phyloP scores from a whole-genome alignment of 2,113 vertebrate genomes.

The Bambusicola thoracicus region DNA sequence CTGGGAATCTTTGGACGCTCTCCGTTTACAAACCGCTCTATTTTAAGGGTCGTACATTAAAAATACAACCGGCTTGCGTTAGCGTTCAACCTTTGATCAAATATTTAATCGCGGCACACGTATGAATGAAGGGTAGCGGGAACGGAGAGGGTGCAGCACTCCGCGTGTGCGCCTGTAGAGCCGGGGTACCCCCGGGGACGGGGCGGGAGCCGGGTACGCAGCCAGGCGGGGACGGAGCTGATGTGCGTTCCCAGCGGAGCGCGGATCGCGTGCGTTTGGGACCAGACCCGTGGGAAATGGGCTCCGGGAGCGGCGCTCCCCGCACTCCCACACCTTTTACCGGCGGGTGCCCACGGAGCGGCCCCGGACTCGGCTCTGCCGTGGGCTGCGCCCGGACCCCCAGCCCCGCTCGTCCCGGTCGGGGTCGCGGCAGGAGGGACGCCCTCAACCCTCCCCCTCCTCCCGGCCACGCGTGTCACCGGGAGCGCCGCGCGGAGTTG shows the following conservation, averaged over 20 bases:
- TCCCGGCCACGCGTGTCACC: too few relatives aligned
- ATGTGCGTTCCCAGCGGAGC: not conserved
- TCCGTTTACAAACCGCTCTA: slow-evolving; percentile 11
- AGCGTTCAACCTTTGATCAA: slow-evolving; percentile 34
- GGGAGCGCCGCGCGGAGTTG: not conserved
- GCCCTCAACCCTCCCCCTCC: not conserved
- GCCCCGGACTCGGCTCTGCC: not conserved
- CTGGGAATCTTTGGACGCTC: slow-evolving; percentile 24
- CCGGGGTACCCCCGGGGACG: not conserved
- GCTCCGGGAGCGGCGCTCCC: not conserved
- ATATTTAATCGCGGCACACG: slow-evolving; percentile 19
- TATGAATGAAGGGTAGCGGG: slow-evolving; percentile 56
- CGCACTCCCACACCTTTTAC: not conserved
- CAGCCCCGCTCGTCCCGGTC: not conserved
- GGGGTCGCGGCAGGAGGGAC: not conserved
- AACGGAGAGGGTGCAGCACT: not conserved
- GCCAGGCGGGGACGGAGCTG: not conserved
- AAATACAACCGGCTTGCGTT: slow-evolving; percentile 9
- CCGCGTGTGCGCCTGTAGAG: not conserved
- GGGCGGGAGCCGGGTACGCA: not conserved
- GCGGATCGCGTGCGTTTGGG: not conserved
- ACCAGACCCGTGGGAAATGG: not conserved
- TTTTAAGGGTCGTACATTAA: slow-evolving; percentile 50
- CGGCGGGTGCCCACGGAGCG: not conserved
- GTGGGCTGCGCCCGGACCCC: not conserved